Evolutionary conservation across 2,113 vertebrate genomes (phyloP).

Genomic region (Oncorhynchus tshawytscha): DNA sequence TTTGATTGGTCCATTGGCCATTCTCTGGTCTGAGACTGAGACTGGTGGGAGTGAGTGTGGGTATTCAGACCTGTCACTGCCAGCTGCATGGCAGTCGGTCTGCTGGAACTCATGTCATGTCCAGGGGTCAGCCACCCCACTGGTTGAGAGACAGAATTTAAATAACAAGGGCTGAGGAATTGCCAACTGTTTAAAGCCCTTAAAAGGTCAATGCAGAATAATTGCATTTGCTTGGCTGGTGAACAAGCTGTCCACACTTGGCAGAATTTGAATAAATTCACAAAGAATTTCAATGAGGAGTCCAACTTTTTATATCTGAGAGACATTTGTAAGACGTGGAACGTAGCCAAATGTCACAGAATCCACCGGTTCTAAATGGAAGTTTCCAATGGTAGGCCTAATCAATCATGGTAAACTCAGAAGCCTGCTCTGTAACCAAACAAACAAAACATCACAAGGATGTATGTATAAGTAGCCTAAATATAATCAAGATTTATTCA

Average conservation of each 20-base stretch:
- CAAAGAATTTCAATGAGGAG: background rate
- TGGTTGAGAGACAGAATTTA: constrained; percentile 60
- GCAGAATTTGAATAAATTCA: constrained; percentile 35
- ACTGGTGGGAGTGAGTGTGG: constrained; percentile 1
- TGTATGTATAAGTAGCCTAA: background rate
- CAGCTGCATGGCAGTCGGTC: constrained; percentile 62
- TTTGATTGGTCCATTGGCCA: too few species aligned
- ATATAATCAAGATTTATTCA: too few species aligned
- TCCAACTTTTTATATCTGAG: too few species aligned
- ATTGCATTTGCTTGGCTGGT: constrained; percentile 48
- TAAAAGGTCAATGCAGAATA: constrained; percentile 53
- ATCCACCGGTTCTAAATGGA: too few species aligned
- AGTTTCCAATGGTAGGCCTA: background rate
- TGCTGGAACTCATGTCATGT: constrained; percentile 42
- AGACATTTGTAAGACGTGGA: background rate
- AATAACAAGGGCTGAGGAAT: constrained; percentile 68
- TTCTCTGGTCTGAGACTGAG: background rate
- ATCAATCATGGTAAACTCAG: background rate
- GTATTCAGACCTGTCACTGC: constrained; percentile 32
- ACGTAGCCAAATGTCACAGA: background rate
- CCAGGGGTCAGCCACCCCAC: constrained; percentile 53
- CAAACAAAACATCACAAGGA: background rate
- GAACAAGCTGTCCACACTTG: constrained; percentile 33
- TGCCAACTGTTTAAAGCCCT: constrained; percentile 64
- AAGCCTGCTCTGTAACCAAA: background rate